These are phyloP conservation scores for Clarias gariepinus DNA, from an alignment of 2,113 vertebrate genomes.

Conservation along the genomic window DNA sequence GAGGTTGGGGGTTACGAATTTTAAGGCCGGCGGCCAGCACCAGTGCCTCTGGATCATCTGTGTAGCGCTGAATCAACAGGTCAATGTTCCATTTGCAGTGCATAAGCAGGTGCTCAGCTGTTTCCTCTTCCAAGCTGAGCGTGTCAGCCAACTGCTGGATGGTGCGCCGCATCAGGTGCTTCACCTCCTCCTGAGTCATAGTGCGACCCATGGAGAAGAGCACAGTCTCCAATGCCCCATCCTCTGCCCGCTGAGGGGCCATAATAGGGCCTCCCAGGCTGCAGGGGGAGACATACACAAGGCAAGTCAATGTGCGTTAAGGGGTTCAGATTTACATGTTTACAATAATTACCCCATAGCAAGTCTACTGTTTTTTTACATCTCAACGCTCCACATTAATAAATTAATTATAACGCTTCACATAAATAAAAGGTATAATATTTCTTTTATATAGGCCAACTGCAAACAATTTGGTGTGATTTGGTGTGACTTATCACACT, in stretches of 20 bases:
- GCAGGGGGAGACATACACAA: conserved; percentile 50
- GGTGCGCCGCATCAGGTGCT: conserved; percentile 84
- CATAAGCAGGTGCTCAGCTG: conserved; percentile 85
- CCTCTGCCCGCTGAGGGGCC: conserved; percentile 63
- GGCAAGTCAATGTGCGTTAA: conserved; percentile 21
- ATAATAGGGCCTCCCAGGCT: conserved; percentile 58
- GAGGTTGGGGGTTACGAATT: conserved; percentile 70
- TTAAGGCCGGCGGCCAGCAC: conserved; percentile 82
- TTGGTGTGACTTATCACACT: not conserved
- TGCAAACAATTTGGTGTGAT: not conserved
- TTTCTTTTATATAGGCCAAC: not conserved
- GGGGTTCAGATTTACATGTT: not conserved
- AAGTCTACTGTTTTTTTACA: not conserved
- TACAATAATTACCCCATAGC: not conserved
- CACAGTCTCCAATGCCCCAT: conserved; percentile 81
- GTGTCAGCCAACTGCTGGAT: conserved; percentile 86
- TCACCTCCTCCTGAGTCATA: conserved; percentile 87
- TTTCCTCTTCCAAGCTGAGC: conserved; percentile 79
- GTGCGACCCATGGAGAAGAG: conserved; percentile 89
- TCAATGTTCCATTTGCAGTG: conserved; percentile 92
- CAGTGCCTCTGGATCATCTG: conserved; percentile 79
- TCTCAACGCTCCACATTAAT: too few species aligned
- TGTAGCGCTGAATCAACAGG: conserved; percentile 84
- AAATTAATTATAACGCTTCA: too few species aligned
- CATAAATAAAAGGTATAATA: not conserved